Percentiles rank a stretch among this genome's conserved stretches.
Evolutionary conservation across 1,140 invertebrate genomes (phyloP).

Genomic region (Psilanteris sp.): DNA sequence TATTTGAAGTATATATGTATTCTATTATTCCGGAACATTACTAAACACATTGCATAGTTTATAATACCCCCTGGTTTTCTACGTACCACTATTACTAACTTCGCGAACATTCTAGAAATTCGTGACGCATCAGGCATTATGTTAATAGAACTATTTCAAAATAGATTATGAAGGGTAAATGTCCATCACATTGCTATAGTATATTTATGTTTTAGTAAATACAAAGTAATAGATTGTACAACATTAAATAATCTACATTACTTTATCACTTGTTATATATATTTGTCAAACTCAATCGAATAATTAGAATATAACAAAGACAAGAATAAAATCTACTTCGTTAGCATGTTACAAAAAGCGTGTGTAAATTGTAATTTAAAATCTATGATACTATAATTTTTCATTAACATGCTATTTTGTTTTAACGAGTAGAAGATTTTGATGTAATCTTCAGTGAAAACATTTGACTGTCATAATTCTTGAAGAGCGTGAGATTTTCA

Average conservation of each 20-base stretch:
- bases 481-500: constrained; percentile 55
- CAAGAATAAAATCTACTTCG: no score
- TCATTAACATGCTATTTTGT: no score
- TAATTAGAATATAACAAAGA: no score
- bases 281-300: no score
- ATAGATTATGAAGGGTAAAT: constrained; percentile 15
- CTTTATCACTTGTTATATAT: no score
- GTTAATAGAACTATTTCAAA: constrained; percentile 33
- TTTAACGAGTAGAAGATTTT: constrained; percentile 36
- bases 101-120: constrained; percentile 40
- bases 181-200: not conserved
- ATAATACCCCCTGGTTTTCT: constrained; percentile 18
- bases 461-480: constrained; percentile 44
- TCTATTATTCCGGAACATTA: constrained; percentile 15
- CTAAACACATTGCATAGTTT: constrained; percentile 43
- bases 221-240: no score
- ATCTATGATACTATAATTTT: no score
- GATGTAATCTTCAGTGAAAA: constrained; percentile 37
- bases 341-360: no score
- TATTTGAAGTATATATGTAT: constrained; percentile 35
- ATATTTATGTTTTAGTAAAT: no score
- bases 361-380: no score
- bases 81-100: constrained; percentile 6
- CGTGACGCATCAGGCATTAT: constrained; percentile 19
- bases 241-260: no score